Evolutionary conservation across 2,888 invertebrate genomes (phyloP).

Genomic region (Standfussiana lucernea): DNA sequence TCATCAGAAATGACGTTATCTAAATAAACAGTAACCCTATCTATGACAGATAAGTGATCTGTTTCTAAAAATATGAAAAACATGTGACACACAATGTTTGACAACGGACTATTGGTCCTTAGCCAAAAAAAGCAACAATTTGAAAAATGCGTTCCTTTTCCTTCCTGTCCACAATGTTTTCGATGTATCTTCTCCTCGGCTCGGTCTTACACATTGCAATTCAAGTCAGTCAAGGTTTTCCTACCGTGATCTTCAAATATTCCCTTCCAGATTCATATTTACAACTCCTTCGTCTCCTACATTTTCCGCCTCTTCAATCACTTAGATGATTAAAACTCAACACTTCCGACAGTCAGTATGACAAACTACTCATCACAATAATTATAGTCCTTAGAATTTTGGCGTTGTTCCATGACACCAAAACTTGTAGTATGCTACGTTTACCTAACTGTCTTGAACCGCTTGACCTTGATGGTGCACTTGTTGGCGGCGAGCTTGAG

Average conservation of each 20-base stretch:
- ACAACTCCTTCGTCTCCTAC: slow-evolving; percentile 1
- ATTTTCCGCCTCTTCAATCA: not conserved
- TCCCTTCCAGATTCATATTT: slow-evolving; percentile 40
- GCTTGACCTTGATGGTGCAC: slow-evolving; percentile 95
- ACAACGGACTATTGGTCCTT: not conserved
- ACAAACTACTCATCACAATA: slow-evolving; percentile 44
- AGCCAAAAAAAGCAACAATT: not conserved
- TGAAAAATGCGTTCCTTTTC: slow-evolving; percentile 15
- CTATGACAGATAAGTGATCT: not conserved
- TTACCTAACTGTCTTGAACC: slow-evolving; percentile 93
- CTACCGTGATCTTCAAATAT: slow-evolving; percentile 16
- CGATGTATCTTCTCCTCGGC: slow-evolving; percentile 14
- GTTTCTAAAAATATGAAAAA: slow-evolving; percentile 29
- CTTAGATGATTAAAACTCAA: slow-evolving; percentile 31
- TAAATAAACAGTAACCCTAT: not conserved
- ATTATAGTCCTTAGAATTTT: slow-evolving; percentile 28
- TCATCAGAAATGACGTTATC: not conserved
- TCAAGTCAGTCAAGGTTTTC: not conserved
- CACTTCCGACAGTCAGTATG: slow-evolving; percentile 38
- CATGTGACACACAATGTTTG: slow-evolving; percentile 41
- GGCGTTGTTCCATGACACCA: slow-evolving; percentile 59
- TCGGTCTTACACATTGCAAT: not conserved
- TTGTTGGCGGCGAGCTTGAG: slow-evolving; percentile 96
- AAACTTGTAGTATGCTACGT: slow-evolving; percentile 38
- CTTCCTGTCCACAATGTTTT: slow-evolving; percentile 13